Evolutionary conservation across 2,888 invertebrate genomes (phyloP).

Genomic region (Acleris literana): DNA sequence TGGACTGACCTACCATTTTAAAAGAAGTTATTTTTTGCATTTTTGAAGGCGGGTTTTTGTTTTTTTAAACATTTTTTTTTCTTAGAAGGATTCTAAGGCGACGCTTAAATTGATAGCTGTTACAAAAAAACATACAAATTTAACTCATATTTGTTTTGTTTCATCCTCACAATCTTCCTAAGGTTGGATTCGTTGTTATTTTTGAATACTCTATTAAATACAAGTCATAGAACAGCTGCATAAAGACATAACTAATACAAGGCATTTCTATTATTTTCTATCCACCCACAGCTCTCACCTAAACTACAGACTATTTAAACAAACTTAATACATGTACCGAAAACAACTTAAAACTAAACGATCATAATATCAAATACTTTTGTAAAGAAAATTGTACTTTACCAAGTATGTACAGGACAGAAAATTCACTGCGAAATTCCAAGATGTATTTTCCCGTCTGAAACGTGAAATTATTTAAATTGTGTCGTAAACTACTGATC

Average conservation of each 20-base stretch:
- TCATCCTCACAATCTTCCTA: no score
- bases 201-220: not conserved
- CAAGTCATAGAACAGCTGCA: not conserved
- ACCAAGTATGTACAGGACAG: not conserved
- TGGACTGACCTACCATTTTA: no score
- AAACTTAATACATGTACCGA: conserved; percentile 19
- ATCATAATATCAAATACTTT: not conserved
- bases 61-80: no score
- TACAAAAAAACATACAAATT: no score
- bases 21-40: no score
- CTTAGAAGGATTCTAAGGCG: no score
- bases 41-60: no score
- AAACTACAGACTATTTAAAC: conserved; percentile 22
- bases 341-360: not conserved
- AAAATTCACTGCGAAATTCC: not conserved
- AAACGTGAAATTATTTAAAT: conserved; percentile 38
- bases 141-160: no score
- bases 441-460: conserved; percentile 26
- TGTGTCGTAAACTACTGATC: conserved; percentile 38
- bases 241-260: conserved; percentile 42
- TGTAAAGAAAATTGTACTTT: conserved; percentile 11
- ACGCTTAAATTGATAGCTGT: no score
- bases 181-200: not conserved
- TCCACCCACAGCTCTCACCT: conserved; percentile 31
- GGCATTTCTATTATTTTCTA: conserved; percentile 22